Evolutionary conservation across 2,797 vertebrate genomes (phyloP).

Genomic region (Morus bassanus): DNA sequence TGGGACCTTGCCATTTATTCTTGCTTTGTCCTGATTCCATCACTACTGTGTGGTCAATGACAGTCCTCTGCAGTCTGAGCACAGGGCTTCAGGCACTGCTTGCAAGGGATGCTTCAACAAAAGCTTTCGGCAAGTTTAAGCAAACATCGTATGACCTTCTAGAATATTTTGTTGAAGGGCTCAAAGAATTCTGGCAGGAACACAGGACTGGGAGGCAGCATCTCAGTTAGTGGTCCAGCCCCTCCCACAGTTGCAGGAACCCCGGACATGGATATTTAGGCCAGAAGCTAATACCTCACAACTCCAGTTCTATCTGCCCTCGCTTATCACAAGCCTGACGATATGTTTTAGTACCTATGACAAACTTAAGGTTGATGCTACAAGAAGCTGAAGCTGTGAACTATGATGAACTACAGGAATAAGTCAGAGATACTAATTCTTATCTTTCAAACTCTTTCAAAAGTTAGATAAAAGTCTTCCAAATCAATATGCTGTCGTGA

Average conservation of each 20-base stretch:
- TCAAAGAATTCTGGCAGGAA: background rate
- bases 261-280: background rate
- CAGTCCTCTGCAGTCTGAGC: background rate
- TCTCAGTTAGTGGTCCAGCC: background rate
- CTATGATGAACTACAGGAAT: background rate
- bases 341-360: background rate
- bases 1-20: background rate
- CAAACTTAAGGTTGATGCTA: background rate
- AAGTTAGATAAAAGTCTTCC: background rate
- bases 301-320: background rate
- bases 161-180: background rate
- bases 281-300: background rate
- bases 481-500: background rate
- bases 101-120: background rate
- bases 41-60: background rate
- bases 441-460: background rate
- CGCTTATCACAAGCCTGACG: background rate
- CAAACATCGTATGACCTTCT: background rate
- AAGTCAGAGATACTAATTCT: background rate
- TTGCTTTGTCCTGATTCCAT: background rate
- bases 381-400: background rate
- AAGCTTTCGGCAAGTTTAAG: background rate
- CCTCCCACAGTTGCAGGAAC: background rate
- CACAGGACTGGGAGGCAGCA: background rate
- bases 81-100: background rate